Percentiles rank a stretch among this genome's conserved stretches.
Evolutionary conservation across 2,797 vertebrate species (phyloP).

Genomic region (Acridotheres tristis): DNA sequence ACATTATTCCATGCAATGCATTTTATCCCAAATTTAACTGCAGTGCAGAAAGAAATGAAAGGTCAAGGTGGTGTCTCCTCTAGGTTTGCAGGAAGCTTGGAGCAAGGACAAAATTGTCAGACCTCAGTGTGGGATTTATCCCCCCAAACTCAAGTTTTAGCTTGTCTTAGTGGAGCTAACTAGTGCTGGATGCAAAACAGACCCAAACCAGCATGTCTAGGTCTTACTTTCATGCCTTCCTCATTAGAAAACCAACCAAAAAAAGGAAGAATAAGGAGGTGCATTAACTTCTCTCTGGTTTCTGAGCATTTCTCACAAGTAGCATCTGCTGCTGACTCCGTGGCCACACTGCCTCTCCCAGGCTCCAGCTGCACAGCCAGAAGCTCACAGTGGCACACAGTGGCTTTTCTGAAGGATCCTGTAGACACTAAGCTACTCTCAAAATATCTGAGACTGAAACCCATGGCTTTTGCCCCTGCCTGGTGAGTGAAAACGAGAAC

Average conservation of each 20-base stretch:
- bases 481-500: rapidly evolving
- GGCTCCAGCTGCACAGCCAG: neutral
- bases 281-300: neutral
- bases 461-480: neutral
- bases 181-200: neutral
- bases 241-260: neutral
- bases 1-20: neutral
- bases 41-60: neutral
- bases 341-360: neutral
- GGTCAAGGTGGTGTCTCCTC: neutral
- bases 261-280: neutral
- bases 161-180: neutral
- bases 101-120: neutral
- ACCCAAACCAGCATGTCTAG: neutral
- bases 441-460: neutral
- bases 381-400: neutral
- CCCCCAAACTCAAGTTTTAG: neutral
- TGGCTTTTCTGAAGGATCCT: neutral
- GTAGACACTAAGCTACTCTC: neutral
- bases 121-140: neutral
- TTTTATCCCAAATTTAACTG: neutral
- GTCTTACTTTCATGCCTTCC: neutral
- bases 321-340: neutral
- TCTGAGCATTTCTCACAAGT: neutral
- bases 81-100: neutral